Evolutionary conservation across 2,888 invertebrate species (phyloP).

Genomic region (Ophion ventricosus): DNA sequence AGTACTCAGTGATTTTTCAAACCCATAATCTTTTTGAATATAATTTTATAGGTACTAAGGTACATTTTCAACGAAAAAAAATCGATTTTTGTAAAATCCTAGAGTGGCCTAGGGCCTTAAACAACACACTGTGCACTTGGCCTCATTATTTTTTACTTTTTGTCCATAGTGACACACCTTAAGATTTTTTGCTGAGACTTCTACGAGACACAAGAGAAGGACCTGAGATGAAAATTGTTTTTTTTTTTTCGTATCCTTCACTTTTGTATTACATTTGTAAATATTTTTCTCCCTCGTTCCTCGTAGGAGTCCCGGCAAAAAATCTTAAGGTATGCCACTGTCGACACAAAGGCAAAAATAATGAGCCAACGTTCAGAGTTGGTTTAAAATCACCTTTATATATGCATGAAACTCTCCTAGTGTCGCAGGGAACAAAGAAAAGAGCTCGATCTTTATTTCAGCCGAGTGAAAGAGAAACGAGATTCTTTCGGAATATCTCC

Average conservation of each 20-base stretch:
- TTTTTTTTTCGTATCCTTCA: neutral
- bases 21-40: no score
- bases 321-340: neutral
- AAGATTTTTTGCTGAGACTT: neutral
- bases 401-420: constrained; percentile 3
- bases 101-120: no score
- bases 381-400: neutral
- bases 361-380: no score
- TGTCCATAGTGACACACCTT: no score
- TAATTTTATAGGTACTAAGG: no score
- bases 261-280: neutral
- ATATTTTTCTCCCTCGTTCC: neutral
- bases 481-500: constrained; percentile 33
- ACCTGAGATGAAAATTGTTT: neutral
- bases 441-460: constrained; percentile 44
- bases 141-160: no score
- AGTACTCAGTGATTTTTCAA: no score
- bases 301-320: neutral
- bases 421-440: constrained; percentile 65
- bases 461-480: constrained; percentile 67
- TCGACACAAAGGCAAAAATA: no score
- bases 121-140: no score
- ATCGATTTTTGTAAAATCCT: no score
- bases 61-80: no score
- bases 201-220: neutral